These are phyloP conservation scores for Teinopalpus imperialis DNA, from an alignment of 2,888 invertebrate genomes.

Conservation along the genomic window DNA sequence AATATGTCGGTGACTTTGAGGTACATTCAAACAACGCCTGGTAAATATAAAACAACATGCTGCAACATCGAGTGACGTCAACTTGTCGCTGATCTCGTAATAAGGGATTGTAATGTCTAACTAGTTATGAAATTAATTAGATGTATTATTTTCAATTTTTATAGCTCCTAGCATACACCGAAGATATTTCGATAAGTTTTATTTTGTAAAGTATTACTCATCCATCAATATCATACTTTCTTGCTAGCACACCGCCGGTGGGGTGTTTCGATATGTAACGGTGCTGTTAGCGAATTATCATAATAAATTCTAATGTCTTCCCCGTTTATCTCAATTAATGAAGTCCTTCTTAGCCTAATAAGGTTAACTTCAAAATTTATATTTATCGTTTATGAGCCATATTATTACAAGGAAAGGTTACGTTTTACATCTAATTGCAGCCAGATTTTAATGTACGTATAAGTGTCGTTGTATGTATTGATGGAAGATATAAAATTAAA, in stretches of 20 bases:
- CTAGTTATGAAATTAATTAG: slow-evolving; percentile 82
- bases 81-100: slow-evolving; percentile 80
- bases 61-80: slow-evolving; percentile 67
- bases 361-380: slow-evolving; percentile 9
- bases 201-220: slow-evolving; percentile 80
- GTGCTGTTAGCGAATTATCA: slow-evolving; percentile 32
- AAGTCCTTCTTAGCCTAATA: slow-evolving; percentile 16
- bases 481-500: slow-evolving; percentile 83
- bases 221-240: slow-evolving; percentile 78
- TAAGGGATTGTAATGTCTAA: slow-evolving; percentile 81
- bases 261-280: slow-evolving; percentile 28
- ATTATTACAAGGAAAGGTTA: slow-evolving; percentile 16
- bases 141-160: slow-evolving; percentile 82
- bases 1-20: slow-evolving; percentile 1
- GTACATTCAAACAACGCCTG: neutral
- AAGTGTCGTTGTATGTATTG: slow-evolving; percentile 81
- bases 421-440: slow-evolving; percentile 39
- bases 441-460: slow-evolving; percentile 68
- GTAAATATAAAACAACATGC: slow-evolving; percentile 32
- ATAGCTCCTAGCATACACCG: slow-evolving; percentile 82
- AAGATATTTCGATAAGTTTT: slow-evolving; percentile 82
- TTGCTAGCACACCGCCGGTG: slow-evolving; percentile 34
- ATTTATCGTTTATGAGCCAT: slow-evolving; percentile 18
- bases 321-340: slow-evolving; percentile 50
- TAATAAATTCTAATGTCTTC: slow-evolving; percentile 60